Percentiles rank a stretch among this genome's conserved stretches.
phyloP scores from a whole-genome alignment of 2,888 invertebrate species.

The Cybosia mesomella region DNA sequence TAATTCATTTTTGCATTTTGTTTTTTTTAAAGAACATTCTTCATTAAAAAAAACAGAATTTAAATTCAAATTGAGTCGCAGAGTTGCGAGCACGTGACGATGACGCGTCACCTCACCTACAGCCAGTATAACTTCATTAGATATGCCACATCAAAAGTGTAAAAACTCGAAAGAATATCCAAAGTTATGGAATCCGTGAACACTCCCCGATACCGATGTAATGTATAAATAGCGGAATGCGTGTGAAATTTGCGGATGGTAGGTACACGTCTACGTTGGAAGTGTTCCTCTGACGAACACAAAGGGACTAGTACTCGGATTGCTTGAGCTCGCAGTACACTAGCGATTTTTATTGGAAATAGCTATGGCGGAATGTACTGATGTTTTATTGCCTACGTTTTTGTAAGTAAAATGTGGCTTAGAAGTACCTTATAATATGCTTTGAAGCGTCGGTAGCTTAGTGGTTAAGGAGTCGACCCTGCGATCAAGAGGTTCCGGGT shows the following conservation, averaged over 20 bases:
- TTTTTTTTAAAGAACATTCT: too few relatives aligned
- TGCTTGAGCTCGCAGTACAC: slow-evolving; percentile 22
- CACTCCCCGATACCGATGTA: slow-evolving; percentile 33
- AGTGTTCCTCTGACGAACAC: slow-evolving; percentile 25
- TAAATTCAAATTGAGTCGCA: too few relatives aligned
- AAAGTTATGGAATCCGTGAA: slow-evolving; percentile 21
- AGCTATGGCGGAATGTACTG: slow-evolving; percentile 24
- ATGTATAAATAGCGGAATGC: slow-evolving; percentile 52
- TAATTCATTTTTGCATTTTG: too few relatives aligned
- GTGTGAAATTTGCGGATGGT: slow-evolving; percentile 47
- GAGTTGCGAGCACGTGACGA: too few relatives aligned
- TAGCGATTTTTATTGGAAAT: slow-evolving; percentile 46
- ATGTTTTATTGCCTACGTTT: slow-evolving; percentile 17
- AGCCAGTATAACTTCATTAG: too few relatives aligned
- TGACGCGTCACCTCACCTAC: too few relatives aligned
- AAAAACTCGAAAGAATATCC: slow-evolving; percentile 24
- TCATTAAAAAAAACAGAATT: too few relatives aligned
- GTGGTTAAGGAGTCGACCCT: too few relatives aligned
- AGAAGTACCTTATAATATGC: not conserved
- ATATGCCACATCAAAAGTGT: not conserved
- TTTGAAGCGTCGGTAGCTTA: too few relatives aligned
- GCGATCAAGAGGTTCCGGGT: too few relatives aligned
- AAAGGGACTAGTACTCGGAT: slow-evolving; percentile 32
- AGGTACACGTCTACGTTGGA: slow-evolving; percentile 26
- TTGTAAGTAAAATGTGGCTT: slow-evolving; percentile 4